Conservation (phyloP, 2,113 vertebrate species). For the Grus americana region DNA sequence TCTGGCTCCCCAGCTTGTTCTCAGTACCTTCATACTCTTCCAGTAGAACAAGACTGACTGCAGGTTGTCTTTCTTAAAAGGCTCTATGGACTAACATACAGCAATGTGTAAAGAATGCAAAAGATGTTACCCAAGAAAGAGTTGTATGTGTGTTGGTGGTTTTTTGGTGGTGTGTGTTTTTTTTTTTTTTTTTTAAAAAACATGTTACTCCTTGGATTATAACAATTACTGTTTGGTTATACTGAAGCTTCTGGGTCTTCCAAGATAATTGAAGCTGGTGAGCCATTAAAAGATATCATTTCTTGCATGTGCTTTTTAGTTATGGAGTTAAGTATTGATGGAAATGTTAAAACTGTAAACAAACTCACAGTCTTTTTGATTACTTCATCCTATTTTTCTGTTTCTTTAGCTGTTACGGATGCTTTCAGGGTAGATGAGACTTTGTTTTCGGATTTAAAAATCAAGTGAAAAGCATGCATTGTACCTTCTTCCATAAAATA, state of each 20-base stretch:
- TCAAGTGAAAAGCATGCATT: neutral
- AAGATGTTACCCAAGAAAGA: neutral
- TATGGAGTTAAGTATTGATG: neutral
- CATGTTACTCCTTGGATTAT: neutral
- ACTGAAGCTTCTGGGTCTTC: neutral
- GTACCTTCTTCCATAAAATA: neutral
- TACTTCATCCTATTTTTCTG: neutral
- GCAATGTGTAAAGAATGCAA: neutral
- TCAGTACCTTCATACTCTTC: neutral
- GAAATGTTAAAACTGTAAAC: neutral
- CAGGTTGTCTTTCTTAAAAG: neutral
- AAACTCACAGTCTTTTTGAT: neutral
- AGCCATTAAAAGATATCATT: neutral
- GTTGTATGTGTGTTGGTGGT: neutral
- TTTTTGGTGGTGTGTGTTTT: too few relatives aligned
- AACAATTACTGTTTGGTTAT: neutral
- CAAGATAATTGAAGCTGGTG: neutral
- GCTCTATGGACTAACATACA: neutral
- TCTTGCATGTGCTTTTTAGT: neutral
- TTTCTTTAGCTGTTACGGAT: neutral
- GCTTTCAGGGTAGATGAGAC: neutral
- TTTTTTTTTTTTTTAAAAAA: neutral
- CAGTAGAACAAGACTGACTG: neutral
- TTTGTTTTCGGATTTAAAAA: neutral
- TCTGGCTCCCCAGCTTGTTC: neutral